A percentile compares a stretch with the other conserved stretches of the same genome.
phyloP scores from a whole-genome alignment of 2,797 vertebrate genomes.

The Acomys russatus region DNA sequence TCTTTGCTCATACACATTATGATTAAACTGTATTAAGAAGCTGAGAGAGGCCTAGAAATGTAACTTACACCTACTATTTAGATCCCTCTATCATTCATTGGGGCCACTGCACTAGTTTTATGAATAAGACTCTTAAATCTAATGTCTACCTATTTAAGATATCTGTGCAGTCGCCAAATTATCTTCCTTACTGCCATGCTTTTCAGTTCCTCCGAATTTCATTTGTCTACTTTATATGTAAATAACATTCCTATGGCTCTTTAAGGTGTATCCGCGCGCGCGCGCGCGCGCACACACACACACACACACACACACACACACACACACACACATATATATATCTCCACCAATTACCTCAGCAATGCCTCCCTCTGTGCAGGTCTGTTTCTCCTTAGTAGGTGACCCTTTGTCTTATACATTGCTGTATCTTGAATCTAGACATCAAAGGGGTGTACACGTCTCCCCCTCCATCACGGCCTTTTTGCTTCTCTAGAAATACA shows the following conservation, averaged over 20 bases:
- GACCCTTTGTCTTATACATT: not conserved
- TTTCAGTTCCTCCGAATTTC: not conserved
- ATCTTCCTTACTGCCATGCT: not conserved
- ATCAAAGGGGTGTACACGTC: not conserved
- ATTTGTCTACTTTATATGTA: not conserved
- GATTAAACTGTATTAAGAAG: not conserved
- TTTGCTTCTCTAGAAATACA: not conserved
- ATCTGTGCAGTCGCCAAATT: not conserved
- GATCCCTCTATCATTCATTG: not conserved
- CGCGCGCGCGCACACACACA: too few relatives aligned
- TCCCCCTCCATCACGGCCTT: not conserved
- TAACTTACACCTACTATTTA: not conserved
- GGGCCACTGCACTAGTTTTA: not conserved
- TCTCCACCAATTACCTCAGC: not conserved
- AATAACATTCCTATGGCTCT: not conserved
- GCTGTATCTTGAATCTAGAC: not conserved
- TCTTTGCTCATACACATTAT: not conserved
- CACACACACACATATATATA: not conserved
- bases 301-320: too few relatives aligned
- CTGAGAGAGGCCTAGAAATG: not conserved
- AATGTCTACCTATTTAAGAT: not conserved
- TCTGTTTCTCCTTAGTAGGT: not conserved
- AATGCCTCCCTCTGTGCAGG: not conserved
- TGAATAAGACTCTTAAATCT: not conserved
- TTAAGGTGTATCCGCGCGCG: not conserved